Evolutionary conservation across 2,888 invertebrate species (phyloP).

Genomic region (Cryptocheilus praepositus): DNA sequence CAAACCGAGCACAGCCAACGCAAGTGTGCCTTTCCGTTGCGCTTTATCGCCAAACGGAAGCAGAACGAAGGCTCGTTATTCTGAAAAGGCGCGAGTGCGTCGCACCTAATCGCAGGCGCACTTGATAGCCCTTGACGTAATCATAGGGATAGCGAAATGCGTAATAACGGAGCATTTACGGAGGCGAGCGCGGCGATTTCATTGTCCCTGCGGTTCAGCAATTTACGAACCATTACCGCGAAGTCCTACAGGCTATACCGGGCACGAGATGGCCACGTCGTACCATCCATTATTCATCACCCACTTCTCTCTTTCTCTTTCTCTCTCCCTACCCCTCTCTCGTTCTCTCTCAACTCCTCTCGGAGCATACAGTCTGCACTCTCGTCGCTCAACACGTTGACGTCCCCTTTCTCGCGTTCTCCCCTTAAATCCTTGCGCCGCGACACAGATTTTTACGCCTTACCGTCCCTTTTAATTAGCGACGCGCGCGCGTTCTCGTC

Average conservation of each 20-base stretch:
- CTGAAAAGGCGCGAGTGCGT: background rate
- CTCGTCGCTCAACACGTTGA: constrained; percentile 12
- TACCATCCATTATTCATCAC: constrained; percentile 73
- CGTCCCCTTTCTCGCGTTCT: constrained; percentile 9
- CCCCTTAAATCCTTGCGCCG: constrained; percentile 43
- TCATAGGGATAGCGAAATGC: constrained; percentile 60
- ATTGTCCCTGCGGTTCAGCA: constrained; percentile 68
- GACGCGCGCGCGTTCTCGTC: background rate
- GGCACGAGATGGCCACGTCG: constrained; percentile 64
- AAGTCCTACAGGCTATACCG: constrained; percentile 62
- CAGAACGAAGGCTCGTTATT: too few relatives aligned
- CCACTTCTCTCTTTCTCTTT: constrained; percentile 54
- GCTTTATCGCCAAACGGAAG: too few relatives aligned
- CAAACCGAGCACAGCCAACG: too few relatives aligned
- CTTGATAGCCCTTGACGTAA: constrained; percentile 53
- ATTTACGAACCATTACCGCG: constrained; percentile 70
- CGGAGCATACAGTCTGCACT: constrained; percentile 10
- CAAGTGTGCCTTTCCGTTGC: too few relatives aligned
- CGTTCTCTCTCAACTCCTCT: constrained; percentile 6
- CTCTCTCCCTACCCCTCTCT: constrained; percentile 9
- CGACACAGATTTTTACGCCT: constrained; percentile 45
- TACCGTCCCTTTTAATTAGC: constrained; percentile 48
- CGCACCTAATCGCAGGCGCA: constrained; percentile 20
- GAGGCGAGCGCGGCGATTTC: constrained; percentile 64
- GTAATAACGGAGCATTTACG: constrained; percentile 68